A percentile compares a stretch with the other conserved stretches of the same genome.
Conservation (phyloP, 1,140 invertebrate species). For the Helicorthomorpha holstii region DNA sequence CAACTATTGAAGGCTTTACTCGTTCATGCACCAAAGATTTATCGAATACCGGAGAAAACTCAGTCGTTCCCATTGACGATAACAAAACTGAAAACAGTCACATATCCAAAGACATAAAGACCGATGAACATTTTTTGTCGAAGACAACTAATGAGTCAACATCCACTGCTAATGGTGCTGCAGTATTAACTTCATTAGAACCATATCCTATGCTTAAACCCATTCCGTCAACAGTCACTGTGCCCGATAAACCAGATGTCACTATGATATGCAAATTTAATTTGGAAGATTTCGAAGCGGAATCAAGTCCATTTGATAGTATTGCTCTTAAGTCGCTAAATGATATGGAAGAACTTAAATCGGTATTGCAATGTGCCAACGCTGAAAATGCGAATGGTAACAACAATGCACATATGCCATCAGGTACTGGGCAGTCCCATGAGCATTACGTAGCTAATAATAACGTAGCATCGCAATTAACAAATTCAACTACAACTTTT, state of each 20-base stretch:
- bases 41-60: background rate
- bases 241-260: conserved; percentile 1
- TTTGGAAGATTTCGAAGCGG: conserved; percentile 66
- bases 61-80: background rate
- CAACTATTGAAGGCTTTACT: conserved; percentile 21
- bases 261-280: conserved; percentile 27
- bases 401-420: no score
- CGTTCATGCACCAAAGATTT: background rate
- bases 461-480: no score
- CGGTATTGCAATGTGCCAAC: conserved; percentile 33
- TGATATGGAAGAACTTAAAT: conserved; percentile 67
- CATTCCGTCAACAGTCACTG: conserved; percentile 3
- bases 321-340: conserved; percentile 78
- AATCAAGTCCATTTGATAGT: conserved; percentile 78
- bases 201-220: conserved; percentile 8
- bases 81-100: no score
- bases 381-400: background rate
- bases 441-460: no score
- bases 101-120: no score
- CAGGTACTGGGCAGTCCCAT: no score
- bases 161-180: background rate
- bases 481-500: no score
- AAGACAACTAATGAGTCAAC: background rate
- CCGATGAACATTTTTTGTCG: no score
- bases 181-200: background rate